phyloP scores from a whole-genome alignment of 1,140 invertebrate genomes.

The Cyclargus thomasi region DNA sequence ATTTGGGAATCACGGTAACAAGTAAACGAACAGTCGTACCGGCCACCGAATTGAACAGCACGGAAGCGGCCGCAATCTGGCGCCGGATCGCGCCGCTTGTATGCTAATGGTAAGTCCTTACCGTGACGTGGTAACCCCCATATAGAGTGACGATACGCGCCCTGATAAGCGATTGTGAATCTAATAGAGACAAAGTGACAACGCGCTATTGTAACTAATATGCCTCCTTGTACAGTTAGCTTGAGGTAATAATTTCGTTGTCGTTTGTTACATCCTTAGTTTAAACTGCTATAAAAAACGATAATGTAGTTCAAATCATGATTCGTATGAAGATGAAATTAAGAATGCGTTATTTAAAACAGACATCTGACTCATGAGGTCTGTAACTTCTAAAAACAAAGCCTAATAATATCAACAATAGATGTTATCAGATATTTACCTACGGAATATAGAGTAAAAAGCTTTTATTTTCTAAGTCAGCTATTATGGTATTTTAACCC shows the following conservation, averaged over 20 bases:
- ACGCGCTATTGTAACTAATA: conserved; percentile 35
- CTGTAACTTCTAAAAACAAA: too few relatives aligned
- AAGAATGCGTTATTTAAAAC: too few relatives aligned
- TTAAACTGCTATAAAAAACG: too few relatives aligned
- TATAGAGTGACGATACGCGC: conserved; percentile 68
- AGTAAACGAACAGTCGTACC: conserved; percentile 51
- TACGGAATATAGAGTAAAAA: too few relatives aligned
- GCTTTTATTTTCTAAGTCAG: too few relatives aligned
- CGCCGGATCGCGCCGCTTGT: conserved; percentile 64
- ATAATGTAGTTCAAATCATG: too few relatives aligned
- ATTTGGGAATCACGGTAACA: conserved; percentile 65
- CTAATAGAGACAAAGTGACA: conserved; percentile 64
- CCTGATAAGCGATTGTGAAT: conserved; percentile 53
- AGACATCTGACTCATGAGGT: too few relatives aligned
- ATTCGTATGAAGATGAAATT: too few relatives aligned
- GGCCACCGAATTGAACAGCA: conserved; percentile 60
- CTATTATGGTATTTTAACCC: too few relatives aligned
- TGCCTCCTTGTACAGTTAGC: conserved; percentile 12
- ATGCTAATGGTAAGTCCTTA: conserved; percentile 65
- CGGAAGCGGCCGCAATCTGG: conserved; percentile 57
- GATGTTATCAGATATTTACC: too few relatives aligned
- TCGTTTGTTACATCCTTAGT: conserved; percentile 24
- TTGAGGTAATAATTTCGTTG: conserved; percentile 35
- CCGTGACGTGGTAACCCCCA: conserved; percentile 67
- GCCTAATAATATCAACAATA: too few relatives aligned